phyloP scores from a whole-genome alignment of 2,113 vertebrate genomes.

The Lamprotornis superbus region DNA sequence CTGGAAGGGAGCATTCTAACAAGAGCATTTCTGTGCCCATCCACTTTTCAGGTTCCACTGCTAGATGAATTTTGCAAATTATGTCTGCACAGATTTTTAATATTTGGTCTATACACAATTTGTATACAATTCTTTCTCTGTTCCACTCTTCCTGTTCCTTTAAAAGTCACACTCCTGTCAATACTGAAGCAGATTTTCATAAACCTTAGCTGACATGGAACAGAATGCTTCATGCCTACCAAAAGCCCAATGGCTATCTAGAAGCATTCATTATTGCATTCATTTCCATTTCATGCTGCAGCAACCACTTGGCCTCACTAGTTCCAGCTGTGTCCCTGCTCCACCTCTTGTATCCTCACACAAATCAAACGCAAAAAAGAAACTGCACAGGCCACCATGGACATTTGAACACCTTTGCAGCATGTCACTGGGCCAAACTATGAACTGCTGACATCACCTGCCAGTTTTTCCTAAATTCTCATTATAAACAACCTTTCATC shows the following conservation, averaged over 20 bases:
- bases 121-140: not conserved
- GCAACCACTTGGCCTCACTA: not conserved
- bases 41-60: not conserved
- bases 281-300: not conserved
- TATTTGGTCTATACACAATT: not conserved
- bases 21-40: not conserved
- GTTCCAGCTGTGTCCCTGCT: not conserved
- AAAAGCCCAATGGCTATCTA: not conserved
- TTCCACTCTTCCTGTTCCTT: not conserved
- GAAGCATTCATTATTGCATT: not conserved
- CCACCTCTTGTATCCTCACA: accelerated
- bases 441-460: not conserved
- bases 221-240: not conserved
- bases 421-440: not conserved
- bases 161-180: not conserved
- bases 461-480: not conserved
- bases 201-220: not conserved
- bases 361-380: not conserved
- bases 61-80: not conserved
- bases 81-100: not conserved
- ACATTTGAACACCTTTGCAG: not conserved
- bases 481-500: not conserved
- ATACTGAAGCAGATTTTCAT: not conserved
- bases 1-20: not conserved
- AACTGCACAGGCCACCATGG: not conserved